Evolutionary conservation across 2,797 vertebrate species (phyloP).

Genomic region (Hyperoplus immaculatus): DNA sequence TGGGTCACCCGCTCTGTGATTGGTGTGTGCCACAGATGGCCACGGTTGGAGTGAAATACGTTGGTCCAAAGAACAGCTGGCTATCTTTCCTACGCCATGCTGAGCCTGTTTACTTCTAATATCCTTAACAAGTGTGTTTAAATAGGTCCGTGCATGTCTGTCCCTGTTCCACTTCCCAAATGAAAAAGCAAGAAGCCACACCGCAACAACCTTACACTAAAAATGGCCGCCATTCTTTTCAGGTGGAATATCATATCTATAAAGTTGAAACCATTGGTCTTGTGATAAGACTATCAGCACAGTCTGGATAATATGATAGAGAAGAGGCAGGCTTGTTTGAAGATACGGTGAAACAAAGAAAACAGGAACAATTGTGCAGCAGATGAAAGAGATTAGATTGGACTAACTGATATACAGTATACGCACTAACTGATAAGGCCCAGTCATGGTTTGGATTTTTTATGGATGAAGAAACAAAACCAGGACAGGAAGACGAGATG

Average conservation of each 20-base stretch:
- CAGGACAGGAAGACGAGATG: slow-evolving; percentile 41
- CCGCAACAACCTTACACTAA: slow-evolving; percentile 30
- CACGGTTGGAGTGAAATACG: slow-evolving; percentile 74
- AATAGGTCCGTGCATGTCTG: slow-evolving; percentile 42
- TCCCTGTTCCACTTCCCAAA: slow-evolving; percentile 41
- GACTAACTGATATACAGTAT: slow-evolving; percentile 53
- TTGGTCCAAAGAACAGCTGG: slow-evolving; percentile 80
- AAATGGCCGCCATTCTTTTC: slow-evolving; percentile 14
- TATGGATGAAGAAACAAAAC: slow-evolving; percentile 71
- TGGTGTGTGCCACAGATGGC: slow-evolving; percentile 76
- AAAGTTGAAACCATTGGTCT: slow-evolving; percentile 48
- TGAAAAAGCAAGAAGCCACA: slow-evolving; percentile 12
- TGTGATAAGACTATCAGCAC: slow-evolving; percentile 56
- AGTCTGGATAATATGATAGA: slow-evolving; percentile 63
- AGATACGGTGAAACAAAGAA: slow-evolving; percentile 64
- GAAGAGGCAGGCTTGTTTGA: slow-evolving; percentile 31
- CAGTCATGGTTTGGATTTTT: slow-evolving; percentile 69
- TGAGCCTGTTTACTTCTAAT: slow-evolving; percentile 74
- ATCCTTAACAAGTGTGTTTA: slow-evolving; percentile 69
- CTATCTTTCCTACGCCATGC: slow-evolving; percentile 69
- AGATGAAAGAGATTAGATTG: slow-evolving; percentile 74
- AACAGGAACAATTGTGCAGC: slow-evolving; percentile 60
- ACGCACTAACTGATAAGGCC: slow-evolving; percentile 55
- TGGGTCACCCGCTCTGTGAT: slow-evolving; percentile 63
- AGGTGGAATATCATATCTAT: slow-evolving; percentile 43